Conservation (phyloP, 1,140 invertebrate species). For the Lordiphosa stackelbergi region DNA sequence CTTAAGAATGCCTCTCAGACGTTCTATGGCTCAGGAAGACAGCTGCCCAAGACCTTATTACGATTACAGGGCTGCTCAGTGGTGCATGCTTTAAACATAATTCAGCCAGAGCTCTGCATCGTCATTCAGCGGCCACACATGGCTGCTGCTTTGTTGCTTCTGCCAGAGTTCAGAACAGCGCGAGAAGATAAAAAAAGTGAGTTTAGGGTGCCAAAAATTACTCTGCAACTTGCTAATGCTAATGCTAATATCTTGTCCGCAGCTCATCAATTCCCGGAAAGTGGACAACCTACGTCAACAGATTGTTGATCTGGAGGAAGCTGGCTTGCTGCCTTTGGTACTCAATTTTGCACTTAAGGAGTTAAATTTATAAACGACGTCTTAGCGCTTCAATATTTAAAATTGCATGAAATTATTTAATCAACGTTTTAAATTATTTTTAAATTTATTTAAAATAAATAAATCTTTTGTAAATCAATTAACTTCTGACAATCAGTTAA, state of each 20-base stretch:
- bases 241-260: neutral
- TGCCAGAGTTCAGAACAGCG: conserved; percentile 47
- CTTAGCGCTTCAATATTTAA: neutral
- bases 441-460: neutral
- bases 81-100: conserved; percentile 61
- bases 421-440: too few relatives aligned
- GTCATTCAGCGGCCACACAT: conserved; percentile 63
- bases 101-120: conserved; percentile 62
- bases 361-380: conserved; percentile 38
- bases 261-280: conserved; percentile 48
- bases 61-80: conserved; percentile 70
- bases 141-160: conserved; percentile 67
- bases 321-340: conserved; percentile 54
- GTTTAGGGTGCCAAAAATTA: neutral
- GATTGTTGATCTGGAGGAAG: conserved; percentile 66
- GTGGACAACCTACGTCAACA: conserved; percentile 60
- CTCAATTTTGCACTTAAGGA: conserved; percentile 67
- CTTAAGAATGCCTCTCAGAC: conserved; percentile 59
- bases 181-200: conserved; percentile 60
- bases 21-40: conserved; percentile 63
- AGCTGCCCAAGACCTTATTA: conserved; percentile 58
- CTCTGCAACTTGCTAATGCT: neutral
- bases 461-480: conserved; percentile 1
- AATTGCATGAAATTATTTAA: neutral
- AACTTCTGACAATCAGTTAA: too few relatives aligned